Evolutionary conservation across 1,140 invertebrate genomes (phyloP), one percentile per base, ranked within the genome.

Genomic region (Zaprionus ghesquierei): DNA sequence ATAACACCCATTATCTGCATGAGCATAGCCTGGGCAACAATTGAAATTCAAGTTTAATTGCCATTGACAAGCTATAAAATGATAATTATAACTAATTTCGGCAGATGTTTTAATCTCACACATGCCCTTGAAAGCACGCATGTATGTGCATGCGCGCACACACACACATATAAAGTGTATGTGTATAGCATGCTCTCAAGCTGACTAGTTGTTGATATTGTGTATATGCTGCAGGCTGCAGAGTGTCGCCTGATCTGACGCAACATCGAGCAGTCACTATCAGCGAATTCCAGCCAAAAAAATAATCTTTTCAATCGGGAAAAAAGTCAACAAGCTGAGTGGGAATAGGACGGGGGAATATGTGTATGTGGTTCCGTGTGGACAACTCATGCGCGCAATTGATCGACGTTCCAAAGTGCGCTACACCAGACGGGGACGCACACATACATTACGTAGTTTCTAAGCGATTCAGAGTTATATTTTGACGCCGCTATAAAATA

Each of bases 391-490:
- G 66, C 38, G n/a, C 53, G n/a, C n/a, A n/a, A 15, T 50, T 23
- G 46, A 56, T 53, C 77, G 51, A 27, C 46, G 51, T 56, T 77
- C 64, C 82, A 89, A 86, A 69, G 84, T 86, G 1, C 79, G 69
- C 10, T 46, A 3, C 33, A 9, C 8, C 15, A 51, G 35, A 46
- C 46, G 46, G 25, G 35, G 13, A 38, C 35, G 2, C n/a, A 41
- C 35, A 41, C 53, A 66, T 61, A 58, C 55, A 81, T 86, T 86
- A 86, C 82, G 82, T 86, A 86, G 82, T 86, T 86, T 86, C 84
- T 51, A 86, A 70, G 79, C 78, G 63, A 78, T 62, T 58, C 71
- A 62, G 65, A 82, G 77, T 80, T 84, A 85, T 85, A 85, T 85
- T 79, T 85, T 60, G 64, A 84, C 81, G 81, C 81, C 77, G 68